Base-by-base conservation (phyloP, 2,113 vertebrate genomes). In the Limnothrissa miodon region DNA sequence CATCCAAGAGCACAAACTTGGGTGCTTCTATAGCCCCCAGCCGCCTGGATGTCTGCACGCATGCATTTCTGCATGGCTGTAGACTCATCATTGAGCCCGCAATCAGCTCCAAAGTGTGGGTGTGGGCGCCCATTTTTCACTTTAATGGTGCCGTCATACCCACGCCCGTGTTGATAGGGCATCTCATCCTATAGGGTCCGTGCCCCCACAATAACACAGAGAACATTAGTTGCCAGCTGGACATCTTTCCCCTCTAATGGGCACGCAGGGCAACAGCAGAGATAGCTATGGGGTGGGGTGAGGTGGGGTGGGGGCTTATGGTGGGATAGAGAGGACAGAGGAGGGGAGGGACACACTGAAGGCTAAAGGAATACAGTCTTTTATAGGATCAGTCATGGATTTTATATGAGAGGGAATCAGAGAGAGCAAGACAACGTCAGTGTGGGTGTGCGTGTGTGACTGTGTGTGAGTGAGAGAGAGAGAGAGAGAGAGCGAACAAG, bases 141-240 rank as follows among this genome's bases (percentile, higher is more conserved):
- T 74, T 36, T 74, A 36, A 74, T 74, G 66, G 36, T 29, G 13
- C 25, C 33, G 36, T 36, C 29, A 74, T 36, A 74, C 15, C 29
- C 17, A 29, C 36, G 66, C 13, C 66, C 66, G 29, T 62, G 59
- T 29, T 25, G 59, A 62, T n/a, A 62, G 59, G 59, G 25, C 59
- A 62, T n/a, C n/a, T n/a, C n/a, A n/a, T n/a, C n/a, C n/a, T n/a
- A n/a, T 29, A 36, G 23, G 53, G 29, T 29, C 59, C 25, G 13
- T 29, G 25, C 59, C 83, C 83, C 79, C 51, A 29, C n/a, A 9
- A 39, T 46, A 45, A 70, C 8, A 9, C 79, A 78, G 79, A 84
- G 42, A 25, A 78, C 59, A 51, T 84, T 84, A 80, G 45, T 36
- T 25, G 56, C 53, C 56, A 80, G 79, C 78, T 51, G 83, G 59